Evolutionary conservation across 1,140 invertebrate genomes (phyloP), one percentile per base, ranked within the genome.

Genomic region (Listronotus bonariensis): DNA sequence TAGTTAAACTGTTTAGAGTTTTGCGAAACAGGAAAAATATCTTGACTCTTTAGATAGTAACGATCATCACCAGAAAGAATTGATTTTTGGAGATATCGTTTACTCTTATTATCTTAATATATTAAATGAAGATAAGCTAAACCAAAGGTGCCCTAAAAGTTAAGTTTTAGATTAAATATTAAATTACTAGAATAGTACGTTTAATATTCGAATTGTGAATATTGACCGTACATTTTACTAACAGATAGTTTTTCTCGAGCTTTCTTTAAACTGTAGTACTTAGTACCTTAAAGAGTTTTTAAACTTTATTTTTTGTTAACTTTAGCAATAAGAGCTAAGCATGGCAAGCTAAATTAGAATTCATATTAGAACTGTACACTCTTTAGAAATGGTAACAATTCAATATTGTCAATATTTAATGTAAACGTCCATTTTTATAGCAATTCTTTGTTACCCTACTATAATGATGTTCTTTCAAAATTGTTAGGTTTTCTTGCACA

Each of bases 91-190:
- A 26, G 56, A 51, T 54, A 36, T 65, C 53, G 45, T 45, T 38
- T 11, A 45, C 31, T 26, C 46, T 64, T 46, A 26, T 49, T 41
- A 46, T 64, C 36, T 55, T 65, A 63, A 64, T 67, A 70, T 68
- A 57, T 66, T 66, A 70, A 70, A 67, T 68, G 58, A 71, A 67
- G 69, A 76, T 74, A 79, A 76, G 76, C 75, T 78, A 79, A 78
- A 80, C 78, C 78, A 80, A 80, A 80, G 78, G 78, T 80, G 78
- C 78, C 78, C 78, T 80, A 79, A 75, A 75, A 70, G 71, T 78
- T 77, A 78, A 77, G 77, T 78, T 77, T 74, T 77, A 76, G 71
- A 77, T 72, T 72, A 65, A 36, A 54, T 15, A 36, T 43, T 45
- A 54, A 67, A 69, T 67, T 67, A 59, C 42, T 69, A 65, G 61